Evolutionary conservation across 30 jellyfish, hydroid and myxozoan species (phyloP).

Genomic region (Aurelia sp.): DNA sequence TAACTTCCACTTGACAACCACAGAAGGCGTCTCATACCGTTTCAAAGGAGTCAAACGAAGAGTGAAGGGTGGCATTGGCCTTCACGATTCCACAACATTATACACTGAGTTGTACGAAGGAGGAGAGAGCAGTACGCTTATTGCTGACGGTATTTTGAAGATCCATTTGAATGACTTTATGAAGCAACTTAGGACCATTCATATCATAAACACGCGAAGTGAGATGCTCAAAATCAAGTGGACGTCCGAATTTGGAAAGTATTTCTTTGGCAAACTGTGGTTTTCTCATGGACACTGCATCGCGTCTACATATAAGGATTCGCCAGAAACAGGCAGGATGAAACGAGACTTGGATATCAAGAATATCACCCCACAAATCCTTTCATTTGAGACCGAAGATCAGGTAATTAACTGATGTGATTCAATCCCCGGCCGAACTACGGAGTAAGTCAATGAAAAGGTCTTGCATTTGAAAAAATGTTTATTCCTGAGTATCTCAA

Average conservation of each 20-base stretch:
- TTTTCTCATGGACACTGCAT: not conserved
- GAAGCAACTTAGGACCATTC: constrained; percentile 36
- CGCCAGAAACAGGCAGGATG: constrained; percentile 16
- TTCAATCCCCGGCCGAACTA: too few relatives aligned
- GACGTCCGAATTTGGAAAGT: constrained; percentile 32
- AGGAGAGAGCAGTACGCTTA: not conserved
- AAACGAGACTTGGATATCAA: not conserved
- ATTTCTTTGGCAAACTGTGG: constrained; percentile 20
- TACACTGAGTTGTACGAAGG: constrained; percentile 15
- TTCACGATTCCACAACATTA: constrained; percentile 45
- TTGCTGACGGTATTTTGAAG: constrained; percentile 29
- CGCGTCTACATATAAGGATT: not conserved
- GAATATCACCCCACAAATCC: constrained; percentile 3
- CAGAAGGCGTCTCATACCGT: not conserved
- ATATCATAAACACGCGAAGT: constrained; percentile 39
- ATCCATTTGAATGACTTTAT: constrained; percentile 26
- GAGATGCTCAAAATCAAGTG: constrained; percentile 9
- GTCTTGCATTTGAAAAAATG: too few relatives aligned
- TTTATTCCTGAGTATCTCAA: too few relatives aligned
- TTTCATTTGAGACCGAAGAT: constrained; percentile 7
- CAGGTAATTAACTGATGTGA: constrained; percentile 2
- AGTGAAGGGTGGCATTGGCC: constrained; percentile 33
- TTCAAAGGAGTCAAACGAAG: constrained; percentile 23
- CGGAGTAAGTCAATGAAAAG: too few relatives aligned
- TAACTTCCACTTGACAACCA: constrained; percentile 7